These are phyloP conservation scores for Helicoverpa assulta DNA, from an alignment of 2,888 invertebrate species.

Conservation along the genomic window DNA sequence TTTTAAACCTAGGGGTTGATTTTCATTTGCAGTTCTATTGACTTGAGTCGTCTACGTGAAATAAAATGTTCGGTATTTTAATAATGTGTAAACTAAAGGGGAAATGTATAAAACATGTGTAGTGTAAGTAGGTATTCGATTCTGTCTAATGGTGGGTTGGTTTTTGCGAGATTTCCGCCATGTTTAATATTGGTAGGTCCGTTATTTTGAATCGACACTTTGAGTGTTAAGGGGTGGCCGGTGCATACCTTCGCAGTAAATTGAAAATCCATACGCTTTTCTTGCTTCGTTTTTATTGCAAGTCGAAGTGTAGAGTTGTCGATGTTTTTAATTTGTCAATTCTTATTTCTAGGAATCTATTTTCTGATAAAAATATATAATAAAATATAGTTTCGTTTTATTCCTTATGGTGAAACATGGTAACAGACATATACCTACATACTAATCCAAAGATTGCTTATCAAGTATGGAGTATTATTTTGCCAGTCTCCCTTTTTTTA, in stretches of 20 bases:
- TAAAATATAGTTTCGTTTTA: too few species aligned
- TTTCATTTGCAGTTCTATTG: conserved; percentile 8
- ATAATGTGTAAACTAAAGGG: conserved; percentile 68
- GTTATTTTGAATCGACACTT: conserved; percentile 37
- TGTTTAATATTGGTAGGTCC: conserved; percentile 34
- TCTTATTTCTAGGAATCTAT: too few species aligned
- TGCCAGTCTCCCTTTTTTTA: too few species aligned
- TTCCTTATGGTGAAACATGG: too few species aligned
- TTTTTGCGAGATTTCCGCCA: conserved; percentile 49
- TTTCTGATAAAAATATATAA: too few species aligned
- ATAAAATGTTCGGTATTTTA: conserved; percentile 67
- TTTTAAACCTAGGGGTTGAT: fast-evolving
- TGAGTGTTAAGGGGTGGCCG: conserved; percentile 10
- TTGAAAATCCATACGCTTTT: not conserved
- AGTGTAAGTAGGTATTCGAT: conserved; percentile 55
- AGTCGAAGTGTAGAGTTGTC: not conserved
- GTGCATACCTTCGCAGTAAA: not conserved
- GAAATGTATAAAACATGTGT: conserved; percentile 63
- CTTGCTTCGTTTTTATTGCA: too few species aligned
- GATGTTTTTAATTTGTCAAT: not conserved
- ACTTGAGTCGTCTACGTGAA: conserved; percentile 35
- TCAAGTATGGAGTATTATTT: too few species aligned
- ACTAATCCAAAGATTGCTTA: too few species aligned
- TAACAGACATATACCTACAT: too few species aligned
- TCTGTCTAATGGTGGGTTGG: conserved; percentile 47